Base-by-base conservation (phyloP, 2,113 vertebrate species). In the Entosphenus tridentatus region DNA sequence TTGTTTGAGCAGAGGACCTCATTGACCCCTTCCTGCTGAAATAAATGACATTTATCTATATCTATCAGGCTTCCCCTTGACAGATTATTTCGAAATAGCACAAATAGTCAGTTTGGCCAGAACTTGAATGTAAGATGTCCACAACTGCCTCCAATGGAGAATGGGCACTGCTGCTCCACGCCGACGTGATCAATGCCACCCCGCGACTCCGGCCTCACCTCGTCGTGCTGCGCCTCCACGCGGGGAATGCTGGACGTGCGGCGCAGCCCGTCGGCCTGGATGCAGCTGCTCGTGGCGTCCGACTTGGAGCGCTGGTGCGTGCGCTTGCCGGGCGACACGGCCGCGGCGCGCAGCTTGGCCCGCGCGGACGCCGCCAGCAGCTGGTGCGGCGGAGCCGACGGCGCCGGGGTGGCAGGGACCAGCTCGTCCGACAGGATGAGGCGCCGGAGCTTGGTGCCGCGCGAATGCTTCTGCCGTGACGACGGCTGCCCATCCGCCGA, bases 401-500 rank as follows among this genome's bases (percentile, higher is more conserved):
- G 77, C 73, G 79, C 39, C 39, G 39, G 39, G 39, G 39, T 39
- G 39, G 84, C 80, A 0, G 89, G 91, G 71, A 89, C 90, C 14
- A 95, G 80, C 77, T 95, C 89, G 1, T 96, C 91, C 0, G 90
- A 96, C 18, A 95, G 83, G 80, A 96, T 96, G 58, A 96, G 77
- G 13, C 86, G 80, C 59, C 91, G 82, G 1, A 95, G 83, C 69
- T 93, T 96, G 79, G 91, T 88, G 68, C 91, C 89, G 0, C 89
- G 76, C 1, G 91, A 96, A 76, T 95, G 85, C 2, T 87, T 83
- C 76, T 96, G 91, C 0, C 89, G 86, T 39, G 39, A 39, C 78
- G 91, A 96, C 78, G 95, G 95, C 85, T 96, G 91, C 91, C 95
- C 95, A 79, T 96, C 91, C 0, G 89, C 92, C 56, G 87, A 89